Evolutionary conservation across 2,888 invertebrate species (phyloP).

Genomic region (Oscheius onirici): DNA sequence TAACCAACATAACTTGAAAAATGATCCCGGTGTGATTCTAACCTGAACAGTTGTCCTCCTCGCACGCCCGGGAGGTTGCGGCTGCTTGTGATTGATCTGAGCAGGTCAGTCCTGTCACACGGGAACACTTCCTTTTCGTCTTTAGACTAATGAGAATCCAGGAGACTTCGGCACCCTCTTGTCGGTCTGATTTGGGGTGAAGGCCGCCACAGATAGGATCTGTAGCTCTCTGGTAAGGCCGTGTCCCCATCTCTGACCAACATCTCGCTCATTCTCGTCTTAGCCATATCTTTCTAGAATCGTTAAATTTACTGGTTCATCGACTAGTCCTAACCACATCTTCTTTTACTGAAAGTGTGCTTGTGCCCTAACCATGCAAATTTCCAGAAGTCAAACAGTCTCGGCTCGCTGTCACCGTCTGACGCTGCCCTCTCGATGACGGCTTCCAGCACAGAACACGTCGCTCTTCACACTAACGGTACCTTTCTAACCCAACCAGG

Average conservation of each 20-base stretch:
- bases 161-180: neutral
- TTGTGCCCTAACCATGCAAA: constrained; percentile 16
- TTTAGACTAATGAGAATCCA: neutral
- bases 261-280: constrained; percentile 1
- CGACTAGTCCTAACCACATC: neutral
- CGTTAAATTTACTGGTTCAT: neutral
- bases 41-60: constrained; percentile 2
- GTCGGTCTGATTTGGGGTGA: constrained; percentile 26
- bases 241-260: constrained; percentile 19
- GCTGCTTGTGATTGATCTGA: constrained; percentile 19
- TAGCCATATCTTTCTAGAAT: neutral
- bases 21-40: no score
- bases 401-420: constrained; percentile 24
- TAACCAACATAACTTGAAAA: no score
- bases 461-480: constrained; percentile 36
- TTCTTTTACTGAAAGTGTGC: constrained; percentile 17
- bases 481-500: constrained; percentile 13
- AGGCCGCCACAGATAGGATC: constrained; percentile 29
- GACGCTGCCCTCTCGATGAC: constrained; percentile 28
- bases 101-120: no score
- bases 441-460: constrained; percentile 33
- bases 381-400: constrained; percentile 31
- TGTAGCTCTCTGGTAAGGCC: constrained; percentile 11
- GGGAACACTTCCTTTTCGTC: constrained; percentile 13
- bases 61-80: neutral